Evolutionary conservation across 1,140 invertebrate genomes (phyloP).

Genomic region (Psilanteris sp.): DNA sequence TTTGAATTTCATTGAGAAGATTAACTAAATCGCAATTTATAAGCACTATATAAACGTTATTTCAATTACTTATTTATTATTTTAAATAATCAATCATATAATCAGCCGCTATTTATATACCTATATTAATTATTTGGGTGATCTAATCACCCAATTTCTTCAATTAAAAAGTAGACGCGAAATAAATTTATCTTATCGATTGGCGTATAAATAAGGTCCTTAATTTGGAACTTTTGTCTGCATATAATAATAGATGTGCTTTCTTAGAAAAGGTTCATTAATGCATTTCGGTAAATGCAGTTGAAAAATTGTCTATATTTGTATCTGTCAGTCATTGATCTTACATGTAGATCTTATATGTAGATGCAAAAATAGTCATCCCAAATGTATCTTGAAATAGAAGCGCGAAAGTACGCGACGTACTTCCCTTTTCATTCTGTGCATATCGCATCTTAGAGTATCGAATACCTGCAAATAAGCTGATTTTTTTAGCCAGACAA

Average conservation of each 20-base stretch:
- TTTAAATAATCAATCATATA: too few species aligned
- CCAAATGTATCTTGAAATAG: slow-evolving; percentile 57
- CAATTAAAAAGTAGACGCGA: neutral
- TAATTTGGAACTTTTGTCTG: slow-evolving; percentile 23
- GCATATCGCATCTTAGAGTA: slow-evolving; percentile 5
- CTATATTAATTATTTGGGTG: too few species aligned
- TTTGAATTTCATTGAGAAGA: too few species aligned
- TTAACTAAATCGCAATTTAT: too few species aligned
- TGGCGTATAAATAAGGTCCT: slow-evolving; percentile 24
- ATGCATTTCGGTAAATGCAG: slow-evolving; percentile 41
- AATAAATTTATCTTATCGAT: slow-evolving; percentile 32
- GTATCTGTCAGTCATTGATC: slow-evolving; percentile 60
- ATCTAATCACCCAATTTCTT: too few species aligned
- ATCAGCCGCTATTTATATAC: too few species aligned
- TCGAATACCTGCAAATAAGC: slow-evolving; percentile 30
- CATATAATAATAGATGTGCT: slow-evolving; percentile 22
- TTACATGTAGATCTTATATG: too few species aligned
- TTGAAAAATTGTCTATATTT: slow-evolving; percentile 43
- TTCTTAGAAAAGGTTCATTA: slow-evolving; percentile 39
- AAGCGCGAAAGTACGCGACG: slow-evolving; percentile 39
- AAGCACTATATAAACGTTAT: too few species aligned
- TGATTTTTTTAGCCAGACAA: slow-evolving; percentile 27
- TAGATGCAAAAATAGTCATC: slow-evolving; percentile 50
- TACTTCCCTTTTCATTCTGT: slow-evolving; percentile 30
- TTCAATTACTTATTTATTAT: too few species aligned